A percentile compares a stretch with the other conserved stretches of the same genome.
These are phyloP conservation scores for Atherix ibis DNA, from an alignment of 2,888 invertebrate genomes.

Conservation along the genomic window DNA sequence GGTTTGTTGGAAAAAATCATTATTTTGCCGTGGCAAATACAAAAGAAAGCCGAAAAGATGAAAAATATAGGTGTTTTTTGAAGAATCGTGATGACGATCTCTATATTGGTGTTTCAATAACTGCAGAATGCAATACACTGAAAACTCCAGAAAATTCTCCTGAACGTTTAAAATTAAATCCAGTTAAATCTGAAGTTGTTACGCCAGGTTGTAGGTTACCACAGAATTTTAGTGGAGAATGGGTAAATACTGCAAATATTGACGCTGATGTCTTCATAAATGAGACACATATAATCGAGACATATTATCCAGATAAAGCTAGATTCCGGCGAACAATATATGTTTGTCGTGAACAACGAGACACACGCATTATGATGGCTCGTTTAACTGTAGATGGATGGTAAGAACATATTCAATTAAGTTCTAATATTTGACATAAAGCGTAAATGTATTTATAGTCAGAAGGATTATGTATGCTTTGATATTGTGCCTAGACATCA, in stretches of 20 bases:
- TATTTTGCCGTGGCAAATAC: slow-evolving; percentile 96
- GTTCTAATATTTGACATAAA: background rate
- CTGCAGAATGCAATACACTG: slow-evolving; percentile 81
- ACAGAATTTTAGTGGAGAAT: slow-evolving; percentile 83
- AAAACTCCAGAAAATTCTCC: slow-evolving; percentile 90
- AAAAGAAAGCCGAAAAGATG: slow-evolving; percentile 87
- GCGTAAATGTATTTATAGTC: slow-evolving; percentile 34
- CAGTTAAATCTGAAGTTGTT: slow-evolving; percentile 78
- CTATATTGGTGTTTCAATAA: slow-evolving; percentile 82
- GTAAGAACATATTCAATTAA: slow-evolving; percentile 7
- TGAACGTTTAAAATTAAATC: slow-evolving; percentile 70
- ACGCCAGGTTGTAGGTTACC: slow-evolving; percentile 84
- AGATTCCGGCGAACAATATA: slow-evolving; percentile 79
- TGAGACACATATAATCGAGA: slow-evolving; percentile 92
- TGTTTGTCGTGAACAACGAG: slow-evolving; percentile 84
- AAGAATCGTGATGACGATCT: slow-evolving; percentile 89
- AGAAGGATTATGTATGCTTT: slow-evolving; percentile 94
- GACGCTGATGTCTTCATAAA: slow-evolving; percentile 90
- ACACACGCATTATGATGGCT: slow-evolving; percentile 88
- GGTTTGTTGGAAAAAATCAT: slow-evolving; percentile 92
- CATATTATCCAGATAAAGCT: slow-evolving; percentile 84
- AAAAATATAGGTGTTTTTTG: slow-evolving; percentile 85
- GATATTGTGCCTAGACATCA: slow-evolving; percentile 93
- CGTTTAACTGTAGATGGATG: slow-evolving; percentile 84
- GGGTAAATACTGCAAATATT: slow-evolving; percentile 95